Conservation (phyloP, 2,113 vertebrate species). For the Dasyprocta punctata region DNA sequence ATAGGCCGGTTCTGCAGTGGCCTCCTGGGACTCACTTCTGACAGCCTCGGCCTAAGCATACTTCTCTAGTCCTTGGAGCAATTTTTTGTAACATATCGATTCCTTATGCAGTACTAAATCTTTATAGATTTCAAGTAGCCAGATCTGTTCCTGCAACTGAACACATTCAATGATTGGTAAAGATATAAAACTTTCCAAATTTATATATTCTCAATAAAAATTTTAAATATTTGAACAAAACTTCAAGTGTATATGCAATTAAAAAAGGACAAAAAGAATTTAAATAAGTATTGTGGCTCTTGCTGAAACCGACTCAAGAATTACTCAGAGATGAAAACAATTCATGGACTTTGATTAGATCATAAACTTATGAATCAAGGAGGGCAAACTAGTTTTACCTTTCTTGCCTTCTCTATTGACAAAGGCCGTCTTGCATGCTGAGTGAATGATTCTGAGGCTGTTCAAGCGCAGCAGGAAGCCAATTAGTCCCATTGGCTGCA, state of each 20-base stretch:
- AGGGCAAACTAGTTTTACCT: neutral
- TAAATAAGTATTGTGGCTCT: constrained; percentile 15
- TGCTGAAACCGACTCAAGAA: constrained; percentile 36
- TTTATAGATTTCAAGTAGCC: neutral
- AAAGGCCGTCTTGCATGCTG: neutral
- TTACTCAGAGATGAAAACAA: constrained; percentile 42
- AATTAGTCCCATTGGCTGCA: neutral
- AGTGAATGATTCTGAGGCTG: constrained; percentile 10
- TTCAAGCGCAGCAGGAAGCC: neutral
- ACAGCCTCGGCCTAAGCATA: neutral
- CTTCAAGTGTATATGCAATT: neutral
- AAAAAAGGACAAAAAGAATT: neutral
- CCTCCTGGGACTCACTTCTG: neutral
- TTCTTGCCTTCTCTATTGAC: neutral
- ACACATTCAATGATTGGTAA: constrained; percentile 22
- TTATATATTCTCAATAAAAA: neutral
- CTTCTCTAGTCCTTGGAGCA: neutral
- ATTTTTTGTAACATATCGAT: neutral
- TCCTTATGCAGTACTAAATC: neutral
- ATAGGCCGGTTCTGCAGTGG: neutral
- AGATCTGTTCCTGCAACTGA: neutral
- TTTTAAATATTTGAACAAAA: constrained; percentile 26
- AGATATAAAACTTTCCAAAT: constrained; percentile 23
- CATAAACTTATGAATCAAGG: constrained; percentile 33
- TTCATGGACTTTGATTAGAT: constrained; percentile 17